Evolutionary conservation across 1,140 invertebrate species (phyloP).

Genomic region (Brachionus calyciflorus): DNA sequence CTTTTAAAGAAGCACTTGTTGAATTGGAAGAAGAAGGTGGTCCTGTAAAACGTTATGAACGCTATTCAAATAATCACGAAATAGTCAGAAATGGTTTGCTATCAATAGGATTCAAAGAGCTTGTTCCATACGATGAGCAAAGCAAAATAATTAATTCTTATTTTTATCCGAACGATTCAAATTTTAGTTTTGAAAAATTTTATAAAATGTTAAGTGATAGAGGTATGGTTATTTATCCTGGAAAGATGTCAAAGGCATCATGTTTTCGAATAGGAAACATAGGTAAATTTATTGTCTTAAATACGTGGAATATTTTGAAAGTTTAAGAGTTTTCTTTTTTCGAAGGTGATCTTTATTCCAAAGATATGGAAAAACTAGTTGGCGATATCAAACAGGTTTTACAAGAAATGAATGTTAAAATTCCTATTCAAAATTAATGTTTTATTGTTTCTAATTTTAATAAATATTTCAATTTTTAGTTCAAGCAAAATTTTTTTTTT

Average conservation of each 20-base stretch:
- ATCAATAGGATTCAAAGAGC: constrained; percentile 60
- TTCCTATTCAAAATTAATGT: constrained; percentile 10
- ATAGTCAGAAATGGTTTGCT: constrained; percentile 60
- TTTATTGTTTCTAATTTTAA: not conserved
- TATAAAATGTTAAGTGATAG: constrained; percentile 60
- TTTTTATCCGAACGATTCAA: constrained; percentile 57
- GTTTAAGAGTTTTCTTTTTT: too few species aligned
- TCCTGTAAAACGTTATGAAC: constrained; percentile 55
- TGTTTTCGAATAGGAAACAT: constrained; percentile 64
- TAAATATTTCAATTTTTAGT: too few species aligned
- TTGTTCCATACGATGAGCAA: constrained; percentile 54
- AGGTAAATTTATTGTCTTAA: too few species aligned
- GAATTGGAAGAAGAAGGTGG: constrained; percentile 62
- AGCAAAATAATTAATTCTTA: constrained; percentile 63
- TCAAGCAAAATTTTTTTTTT: not conserved
- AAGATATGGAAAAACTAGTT: constrained; percentile 60
- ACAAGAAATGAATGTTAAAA: constrained; percentile 54
- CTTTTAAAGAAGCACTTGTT: constrained; percentile 59
- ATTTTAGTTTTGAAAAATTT: constrained; percentile 61
- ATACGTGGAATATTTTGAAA: too few species aligned
- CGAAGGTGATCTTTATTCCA: not conserved
- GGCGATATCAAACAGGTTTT: constrained; percentile 57
- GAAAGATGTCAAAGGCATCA: constrained; percentile 62
- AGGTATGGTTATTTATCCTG: constrained; percentile 64
- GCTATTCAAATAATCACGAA: constrained; percentile 60